Base-by-base conservation (phyloP, 2,888 invertebrate species). In the Mimachlamys varia region DNA sequence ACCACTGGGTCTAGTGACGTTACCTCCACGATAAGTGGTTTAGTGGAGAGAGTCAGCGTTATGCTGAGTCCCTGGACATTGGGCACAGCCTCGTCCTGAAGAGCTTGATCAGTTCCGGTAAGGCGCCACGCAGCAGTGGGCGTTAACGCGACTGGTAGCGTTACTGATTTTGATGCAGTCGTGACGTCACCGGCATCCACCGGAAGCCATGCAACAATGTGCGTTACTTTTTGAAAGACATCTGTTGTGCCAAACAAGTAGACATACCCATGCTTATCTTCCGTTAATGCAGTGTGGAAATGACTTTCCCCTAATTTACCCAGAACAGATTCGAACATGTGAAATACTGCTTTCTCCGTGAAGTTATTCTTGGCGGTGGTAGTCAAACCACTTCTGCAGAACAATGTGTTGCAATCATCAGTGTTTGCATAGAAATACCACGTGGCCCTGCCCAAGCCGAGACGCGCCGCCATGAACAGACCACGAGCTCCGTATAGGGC, bases 401-500 rank as follows among this genome's bases (percentile, higher is more conserved):
- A 95, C 53, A 95, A 88, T n/a, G 93, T 93, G 76, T 91, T 89
- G 90, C 94, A 94, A 5, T 90, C 91, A 0, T 91, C 76, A 10
- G 88, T 89, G 90, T 94, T 94, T 3, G 94, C 94, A 89, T 93
- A 95, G 92, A 94, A 95, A 91, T 92, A 95, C 95, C 95, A 95
- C 2, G 93, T 93, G 0, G 94, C 93, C 55, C 92, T 93, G 88
- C 93, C 93, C 19, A 94, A 90, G 87, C 91, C 90, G 22, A 92
- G 91, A 33, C 95, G 92, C 0, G 93, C 90, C 33, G 94, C 88
- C 58, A 95, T 92, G 87, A 94, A 58, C 15, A 95, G 91, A 33
- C 94, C 95, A 27, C 95, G 90, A 1, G 94, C 88, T 13, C 92
- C 95, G 89, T 94, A 95, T 19, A 94, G 88, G 22, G 94, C 93